Evolutionary conservation across 2,797 vertebrate genomes (phyloP).

Genomic region (Potorous gilbertii): DNA sequence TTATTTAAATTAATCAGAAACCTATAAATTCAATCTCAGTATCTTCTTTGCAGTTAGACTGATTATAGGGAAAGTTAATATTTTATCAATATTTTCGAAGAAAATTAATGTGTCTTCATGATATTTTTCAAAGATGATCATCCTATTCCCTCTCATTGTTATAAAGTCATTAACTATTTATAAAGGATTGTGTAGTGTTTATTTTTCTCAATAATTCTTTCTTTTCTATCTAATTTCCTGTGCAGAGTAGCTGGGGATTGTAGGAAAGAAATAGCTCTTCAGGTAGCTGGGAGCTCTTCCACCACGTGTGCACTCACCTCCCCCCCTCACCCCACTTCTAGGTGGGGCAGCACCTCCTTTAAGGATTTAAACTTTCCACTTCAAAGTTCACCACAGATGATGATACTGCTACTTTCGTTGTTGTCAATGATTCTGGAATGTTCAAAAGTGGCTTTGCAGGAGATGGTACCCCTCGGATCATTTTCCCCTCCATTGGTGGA

Average conservation of each 20-base stretch:
- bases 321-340: no score
- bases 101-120: conserved; percentile 71
- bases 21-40: conserved; percentile 58
- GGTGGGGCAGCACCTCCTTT: no score
- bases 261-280: conserved; percentile 4
- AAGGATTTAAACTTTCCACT: no score
- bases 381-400: no score
- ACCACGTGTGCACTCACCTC: no score
- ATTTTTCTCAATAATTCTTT: not conserved
- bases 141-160: not conserved
- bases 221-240: not conserved
- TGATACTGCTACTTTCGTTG: no score
- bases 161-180: conserved; percentile 49
- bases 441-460: no score
- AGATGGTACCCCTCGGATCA: no score
- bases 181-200: conserved; percentile 1
- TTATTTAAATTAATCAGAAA: conserved; percentile 31
- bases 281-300: no score
- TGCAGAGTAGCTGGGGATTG: not conserved
- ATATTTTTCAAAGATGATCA: not conserved
- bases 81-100: conserved; percentile 57
- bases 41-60: conserved; percentile 55
- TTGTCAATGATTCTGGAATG: no score
- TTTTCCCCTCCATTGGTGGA: no score
- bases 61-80: conserved; percentile 70